A percentile compares a stretch with the other conserved stretches of the same genome.
Evolutionary conservation across 2,797 vertebrate genomes (phyloP).

Genomic region (Semotilus atromaculatus): DNA sequence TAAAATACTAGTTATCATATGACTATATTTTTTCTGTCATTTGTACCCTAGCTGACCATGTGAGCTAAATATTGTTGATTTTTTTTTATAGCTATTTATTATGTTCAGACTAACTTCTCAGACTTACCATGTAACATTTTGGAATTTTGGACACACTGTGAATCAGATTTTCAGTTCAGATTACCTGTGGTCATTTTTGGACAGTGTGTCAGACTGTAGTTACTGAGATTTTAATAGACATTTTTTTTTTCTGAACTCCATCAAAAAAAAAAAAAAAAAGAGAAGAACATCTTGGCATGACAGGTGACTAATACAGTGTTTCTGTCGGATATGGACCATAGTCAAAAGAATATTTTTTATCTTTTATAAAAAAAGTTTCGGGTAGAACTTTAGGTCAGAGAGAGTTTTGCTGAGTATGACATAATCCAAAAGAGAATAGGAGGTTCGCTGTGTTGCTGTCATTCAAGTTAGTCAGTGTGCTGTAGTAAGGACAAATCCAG

Average conservation of each 20-base stretch:
- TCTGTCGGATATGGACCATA: background rate
- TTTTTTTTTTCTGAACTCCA: too few relatives aligned
- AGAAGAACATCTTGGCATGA: background rate
- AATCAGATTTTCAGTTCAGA: background rate
- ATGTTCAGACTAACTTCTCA: background rate
- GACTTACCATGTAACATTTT: background rate
- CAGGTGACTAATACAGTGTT: background rate
- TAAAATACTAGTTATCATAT: background rate
- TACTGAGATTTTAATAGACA: too few relatives aligned
- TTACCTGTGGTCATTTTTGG: background rate
- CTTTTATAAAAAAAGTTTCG: background rate
- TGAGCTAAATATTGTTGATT: background rate
- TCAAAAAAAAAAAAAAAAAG: too few relatives aligned
- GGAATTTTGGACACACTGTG: background rate
- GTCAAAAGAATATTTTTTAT: background rate
- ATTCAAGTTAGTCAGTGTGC: background rate
- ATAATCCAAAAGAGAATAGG: background rate
- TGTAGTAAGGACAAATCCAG: background rate
- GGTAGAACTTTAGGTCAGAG: background rate
- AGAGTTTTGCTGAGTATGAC: slow-evolving; percentile 13
- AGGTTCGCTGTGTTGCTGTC: slow-evolving; percentile 11
- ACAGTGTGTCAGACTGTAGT: background rate
- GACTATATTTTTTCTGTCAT: background rate
- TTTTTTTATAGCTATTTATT: background rate
- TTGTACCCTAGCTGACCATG: background rate